Evolutionary conservation across 2,888 invertebrate genomes (phyloP).

Genomic region (Pilophorus perplexus): DNA sequence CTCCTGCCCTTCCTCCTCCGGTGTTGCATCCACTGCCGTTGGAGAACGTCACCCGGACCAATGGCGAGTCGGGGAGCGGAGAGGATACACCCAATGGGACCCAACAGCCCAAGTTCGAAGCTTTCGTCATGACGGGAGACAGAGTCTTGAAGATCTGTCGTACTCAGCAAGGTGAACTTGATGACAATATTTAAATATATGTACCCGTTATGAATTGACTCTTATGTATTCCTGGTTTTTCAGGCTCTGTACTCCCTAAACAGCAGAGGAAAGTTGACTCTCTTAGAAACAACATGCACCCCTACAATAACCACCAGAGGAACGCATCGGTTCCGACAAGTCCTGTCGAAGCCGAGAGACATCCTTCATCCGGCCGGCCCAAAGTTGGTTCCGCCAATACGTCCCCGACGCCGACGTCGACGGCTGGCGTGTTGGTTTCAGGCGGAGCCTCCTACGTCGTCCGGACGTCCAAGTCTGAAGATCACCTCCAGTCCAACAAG

Average conservation of each 20-base stretch:
- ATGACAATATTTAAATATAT: neutral
- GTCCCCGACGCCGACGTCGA: slow-evolving; percentile 36
- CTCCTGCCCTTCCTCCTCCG: slow-evolving; percentile 49
- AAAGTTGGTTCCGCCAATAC: slow-evolving; percentile 33
- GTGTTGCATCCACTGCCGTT: slow-evolving; percentile 48
- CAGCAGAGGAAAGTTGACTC: slow-evolving; percentile 60
- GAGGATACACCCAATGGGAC: slow-evolving; percentile 39
- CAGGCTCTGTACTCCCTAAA: slow-evolving; percentile 58
- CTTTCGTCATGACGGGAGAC: slow-evolving; percentile 97
- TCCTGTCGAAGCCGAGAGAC: slow-evolving; percentile 62
- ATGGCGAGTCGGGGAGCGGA: slow-evolving; percentile 36
- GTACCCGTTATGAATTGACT: neutral
- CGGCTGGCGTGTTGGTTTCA: slow-evolving; percentile 23
- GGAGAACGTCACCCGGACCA: slow-evolving; percentile 48
- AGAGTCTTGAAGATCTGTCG: slow-evolving; percentile 88
- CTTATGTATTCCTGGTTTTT: too few species aligned
- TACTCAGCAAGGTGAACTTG: slow-evolving; percentile 66
- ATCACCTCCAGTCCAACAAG: slow-evolving; percentile 68
- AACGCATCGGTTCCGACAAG: slow-evolving; percentile 68
- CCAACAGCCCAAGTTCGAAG: slow-evolving; percentile 69
- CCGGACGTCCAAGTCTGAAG: slow-evolving; percentile 81
- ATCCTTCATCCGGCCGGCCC: slow-evolving; percentile 18
- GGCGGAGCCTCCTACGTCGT: slow-evolving; percentile 52
- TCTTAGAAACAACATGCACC: slow-evolving; percentile 52
- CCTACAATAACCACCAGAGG: slow-evolving; percentile 56